Evolutionary conservation across 2,888 invertebrate genomes (phyloP).

Genomic region (Noctua janthe): DNA sequence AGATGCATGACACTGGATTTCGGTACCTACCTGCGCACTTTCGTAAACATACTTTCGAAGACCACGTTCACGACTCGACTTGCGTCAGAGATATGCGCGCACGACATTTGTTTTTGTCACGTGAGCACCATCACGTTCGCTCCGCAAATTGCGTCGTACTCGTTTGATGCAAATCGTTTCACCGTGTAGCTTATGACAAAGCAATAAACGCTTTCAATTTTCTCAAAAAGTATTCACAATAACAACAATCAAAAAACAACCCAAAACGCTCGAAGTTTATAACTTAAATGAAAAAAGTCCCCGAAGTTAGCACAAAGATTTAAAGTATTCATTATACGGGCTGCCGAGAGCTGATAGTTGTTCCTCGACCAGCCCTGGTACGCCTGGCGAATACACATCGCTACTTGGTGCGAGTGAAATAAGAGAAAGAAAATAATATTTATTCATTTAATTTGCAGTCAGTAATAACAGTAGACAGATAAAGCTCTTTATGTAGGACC

Average conservation of each 20-base stretch:
- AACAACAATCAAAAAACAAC: not conserved
- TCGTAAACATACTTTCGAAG: not conserved
- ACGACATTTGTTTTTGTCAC: not conserved
- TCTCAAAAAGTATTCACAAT: too few species aligned
- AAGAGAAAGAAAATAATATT: conserved; percentile 3
- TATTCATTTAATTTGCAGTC: conserved; percentile 13
- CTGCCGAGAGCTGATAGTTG: conserved; percentile 63
- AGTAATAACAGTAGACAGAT: not conserved
- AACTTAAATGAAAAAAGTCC: conserved; percentile 9
- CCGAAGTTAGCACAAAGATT: conserved; percentile 67
- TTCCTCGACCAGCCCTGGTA: conserved; percentile 43
- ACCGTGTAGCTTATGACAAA: not conserved
- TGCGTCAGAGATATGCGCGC: not conserved
- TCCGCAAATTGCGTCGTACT: not conserved
- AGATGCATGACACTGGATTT: not conserved
- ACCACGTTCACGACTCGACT: not conserved
- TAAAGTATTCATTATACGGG: conserved; percentile 69
- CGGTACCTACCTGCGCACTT: not conserved
- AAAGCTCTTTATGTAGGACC: not conserved
- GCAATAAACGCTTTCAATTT: not conserved
- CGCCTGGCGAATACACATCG: conserved; percentile 32
- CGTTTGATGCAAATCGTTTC: not conserved
- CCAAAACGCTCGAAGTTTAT: conserved; percentile 27
- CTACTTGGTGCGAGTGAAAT: conserved; percentile 27
- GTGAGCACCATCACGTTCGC: not conserved